phyloP scores from a whole-genome alignment of 2,888 invertebrate genomes.

The Oscheius myriophilus region DNA sequence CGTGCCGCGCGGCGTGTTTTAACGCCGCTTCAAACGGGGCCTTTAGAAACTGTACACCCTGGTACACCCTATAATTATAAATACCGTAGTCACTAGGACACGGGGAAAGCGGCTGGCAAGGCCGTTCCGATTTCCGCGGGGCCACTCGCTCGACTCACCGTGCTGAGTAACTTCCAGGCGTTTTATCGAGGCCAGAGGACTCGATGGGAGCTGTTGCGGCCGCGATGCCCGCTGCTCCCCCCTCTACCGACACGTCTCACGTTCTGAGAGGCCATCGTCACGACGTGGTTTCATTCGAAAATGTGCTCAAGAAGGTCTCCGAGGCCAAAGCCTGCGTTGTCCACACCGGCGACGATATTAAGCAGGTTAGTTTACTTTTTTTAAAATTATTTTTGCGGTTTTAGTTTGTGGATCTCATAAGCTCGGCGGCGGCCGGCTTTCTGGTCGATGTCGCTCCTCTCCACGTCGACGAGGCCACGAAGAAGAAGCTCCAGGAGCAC shows the following conservation, averaged over 20 bases:
- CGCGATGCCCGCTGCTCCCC: slow-evolving; percentile 40
- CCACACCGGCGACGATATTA: slow-evolving; percentile 33
- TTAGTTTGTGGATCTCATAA: slow-evolving; percentile 6
- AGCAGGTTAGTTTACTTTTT: slow-evolving; percentile 7
- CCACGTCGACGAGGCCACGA: slow-evolving; percentile 27
- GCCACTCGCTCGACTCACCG: too few relatives aligned
- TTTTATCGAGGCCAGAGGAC: slow-evolving; percentile 1
- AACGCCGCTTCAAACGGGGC: too few relatives aligned
- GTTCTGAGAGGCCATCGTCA: slow-evolving; percentile 4
- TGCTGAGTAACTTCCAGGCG: too few relatives aligned
- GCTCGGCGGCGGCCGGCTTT: slow-evolving; percentile 11
- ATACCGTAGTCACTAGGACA: too few relatives aligned
- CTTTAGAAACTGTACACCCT: too few relatives aligned
- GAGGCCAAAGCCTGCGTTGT: slow-evolving; percentile 42
- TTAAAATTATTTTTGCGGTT: background rate
- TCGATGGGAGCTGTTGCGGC: slow-evolving; percentile 45
- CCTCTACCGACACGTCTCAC: background rate
- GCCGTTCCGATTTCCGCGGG: too few relatives aligned
- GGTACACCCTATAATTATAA: too few relatives aligned
- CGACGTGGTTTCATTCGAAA: slow-evolving; percentile 23
- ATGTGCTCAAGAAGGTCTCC: slow-evolving; percentile 37
- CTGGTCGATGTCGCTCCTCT: slow-evolving; percentile 25
- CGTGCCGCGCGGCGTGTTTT: too few relatives aligned
- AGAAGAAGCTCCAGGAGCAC: slow-evolving; percentile 36
- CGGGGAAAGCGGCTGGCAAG: too few relatives aligned